Evolutionary conservation across 2,888 invertebrate species (phyloP).

Genomic region (Hedya salicella): DNA sequence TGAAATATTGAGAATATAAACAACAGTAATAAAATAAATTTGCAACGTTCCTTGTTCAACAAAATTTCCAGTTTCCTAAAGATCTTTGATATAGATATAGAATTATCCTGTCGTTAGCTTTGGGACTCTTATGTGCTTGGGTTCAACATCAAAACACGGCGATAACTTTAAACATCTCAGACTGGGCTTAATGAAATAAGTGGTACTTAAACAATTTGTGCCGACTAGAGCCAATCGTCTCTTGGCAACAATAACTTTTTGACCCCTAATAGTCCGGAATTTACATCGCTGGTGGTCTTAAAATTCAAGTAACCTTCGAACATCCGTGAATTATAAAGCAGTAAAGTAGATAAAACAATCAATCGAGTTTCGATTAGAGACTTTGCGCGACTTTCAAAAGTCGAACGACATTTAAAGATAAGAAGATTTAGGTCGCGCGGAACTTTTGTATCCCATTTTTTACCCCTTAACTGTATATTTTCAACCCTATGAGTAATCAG

Average conservation of each 20-base stretch:
- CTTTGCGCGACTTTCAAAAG: slow-evolving; percentile 43
- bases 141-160: slow-evolving; percentile 22
- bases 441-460: slow-evolving; percentile 44
- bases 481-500: slow-evolving; percentile 20
- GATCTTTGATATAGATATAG: slow-evolving; percentile 6
- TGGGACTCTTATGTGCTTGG: slow-evolving; percentile 16
- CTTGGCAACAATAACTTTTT: slow-evolving; percentile 17
- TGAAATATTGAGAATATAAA: background rate
- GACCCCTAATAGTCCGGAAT: background rate
- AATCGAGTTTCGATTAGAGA: slow-evolving; percentile 31
- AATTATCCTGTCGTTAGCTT: background rate
- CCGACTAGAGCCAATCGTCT: background rate
- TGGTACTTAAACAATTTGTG: slow-evolving; percentile 28
- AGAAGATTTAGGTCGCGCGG: slow-evolving; percentile 46
- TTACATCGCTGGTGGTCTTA: background rate
- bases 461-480: slow-evolving; percentile 40
- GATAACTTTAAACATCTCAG: slow-evolving; percentile 28
- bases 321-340: slow-evolving; percentile 1
- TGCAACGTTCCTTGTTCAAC: background rate
- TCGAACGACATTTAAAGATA: slow-evolving; percentile 51
- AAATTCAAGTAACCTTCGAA: slow-evolving; percentile 11
- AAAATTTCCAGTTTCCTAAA: slow-evolving; percentile 5
- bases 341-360: slow-evolving; percentile 35
- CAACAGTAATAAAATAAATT: background rate
- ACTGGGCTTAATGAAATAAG: slow-evolving; percentile 35